Percentiles rank a stretch among this genome's conserved stretches.
Evolutionary conservation across 2,888 invertebrate species (phyloP).

Genomic region (Capitulum mitella): DNA sequence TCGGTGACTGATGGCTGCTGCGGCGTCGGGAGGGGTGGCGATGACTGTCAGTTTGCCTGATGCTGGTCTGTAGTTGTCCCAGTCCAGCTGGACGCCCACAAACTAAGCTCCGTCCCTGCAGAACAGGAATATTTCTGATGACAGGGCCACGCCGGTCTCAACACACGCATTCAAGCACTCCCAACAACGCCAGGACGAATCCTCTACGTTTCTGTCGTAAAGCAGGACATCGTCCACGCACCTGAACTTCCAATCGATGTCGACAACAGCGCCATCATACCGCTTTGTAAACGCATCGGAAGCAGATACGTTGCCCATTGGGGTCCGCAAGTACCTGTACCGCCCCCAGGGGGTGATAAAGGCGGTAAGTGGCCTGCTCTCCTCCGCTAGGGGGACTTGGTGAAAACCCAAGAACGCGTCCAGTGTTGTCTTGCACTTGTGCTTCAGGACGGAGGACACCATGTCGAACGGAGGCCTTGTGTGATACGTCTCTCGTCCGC

Average conservation of each 20-base stretch:
- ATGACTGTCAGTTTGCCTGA: neutral
- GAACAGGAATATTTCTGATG: neutral
- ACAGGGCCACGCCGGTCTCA: neutral
- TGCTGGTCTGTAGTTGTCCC: neutral
- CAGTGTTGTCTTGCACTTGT: neutral
- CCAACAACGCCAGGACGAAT: neutral
- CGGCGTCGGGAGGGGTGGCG: neutral
- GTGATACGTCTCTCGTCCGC: neutral
- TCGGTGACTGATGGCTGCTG: neutral
- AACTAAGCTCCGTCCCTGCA: neutral
- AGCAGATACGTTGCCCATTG: neutral
- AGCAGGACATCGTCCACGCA: neutral
- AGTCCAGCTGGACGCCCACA: neutral
- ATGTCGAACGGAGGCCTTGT: neutral
- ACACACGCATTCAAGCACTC: neutral
- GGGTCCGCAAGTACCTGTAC: neutral
- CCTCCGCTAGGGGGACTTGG: neutral
- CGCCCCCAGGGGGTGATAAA: neutral
- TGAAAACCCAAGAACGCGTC: neutral
- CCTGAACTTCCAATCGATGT: neutral
- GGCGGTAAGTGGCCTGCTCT: neutral
- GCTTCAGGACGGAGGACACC: neutral
- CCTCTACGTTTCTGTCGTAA: neutral
- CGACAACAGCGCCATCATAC: neutral
- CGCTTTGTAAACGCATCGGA: neutral